These are phyloP conservation scores for Erethizon dorsatum DNA, from an alignment of 2,797 vertebrate genomes.

Conservation along the genomic window DNA sequence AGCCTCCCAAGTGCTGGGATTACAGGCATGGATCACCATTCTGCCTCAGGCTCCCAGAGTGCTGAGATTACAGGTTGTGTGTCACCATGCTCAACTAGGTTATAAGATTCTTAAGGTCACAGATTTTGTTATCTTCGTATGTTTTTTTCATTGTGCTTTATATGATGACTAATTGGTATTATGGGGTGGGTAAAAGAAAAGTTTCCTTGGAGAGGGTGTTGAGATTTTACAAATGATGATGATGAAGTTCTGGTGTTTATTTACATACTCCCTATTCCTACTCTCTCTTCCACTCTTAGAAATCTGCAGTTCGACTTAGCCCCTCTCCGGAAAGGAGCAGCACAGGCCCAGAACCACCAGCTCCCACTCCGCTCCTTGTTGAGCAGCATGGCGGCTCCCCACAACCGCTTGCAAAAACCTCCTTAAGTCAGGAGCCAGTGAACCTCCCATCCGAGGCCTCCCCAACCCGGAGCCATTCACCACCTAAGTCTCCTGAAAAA, in stretches of 20 bases:
- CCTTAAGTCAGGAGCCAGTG: conserved; percentile 81
- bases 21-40: neutral
- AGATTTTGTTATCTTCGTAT: neutral
- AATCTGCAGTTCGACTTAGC: conserved; percentile 80
- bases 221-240: neutral
- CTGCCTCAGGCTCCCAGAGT: neutral
- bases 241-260: conserved; percentile 52
- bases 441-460: conserved; percentile 82
- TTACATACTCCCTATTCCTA: conserved; percentile 50
- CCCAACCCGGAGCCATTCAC: conserved; percentile 72
- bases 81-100: no score
- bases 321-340: conserved; percentile 85
- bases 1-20: neutral
- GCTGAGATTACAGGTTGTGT: neutral
- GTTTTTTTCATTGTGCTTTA: neutral
- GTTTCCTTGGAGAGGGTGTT: conserved; percentile 40
- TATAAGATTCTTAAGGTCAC: neutral
- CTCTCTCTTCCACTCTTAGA: conserved; percentile 77
- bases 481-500: conserved; percentile 86
- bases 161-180: neutral
- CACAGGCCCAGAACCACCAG: conserved; percentile 85
- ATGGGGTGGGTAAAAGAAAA: conserved; percentile 19
- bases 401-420: conserved; percentile 75
- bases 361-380: conserved; percentile 82
- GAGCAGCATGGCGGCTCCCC: conserved; percentile 84